phyloP scores from a whole-genome alignment of 2,888 invertebrate species.

The Amblyjoppa proteus region DNA sequence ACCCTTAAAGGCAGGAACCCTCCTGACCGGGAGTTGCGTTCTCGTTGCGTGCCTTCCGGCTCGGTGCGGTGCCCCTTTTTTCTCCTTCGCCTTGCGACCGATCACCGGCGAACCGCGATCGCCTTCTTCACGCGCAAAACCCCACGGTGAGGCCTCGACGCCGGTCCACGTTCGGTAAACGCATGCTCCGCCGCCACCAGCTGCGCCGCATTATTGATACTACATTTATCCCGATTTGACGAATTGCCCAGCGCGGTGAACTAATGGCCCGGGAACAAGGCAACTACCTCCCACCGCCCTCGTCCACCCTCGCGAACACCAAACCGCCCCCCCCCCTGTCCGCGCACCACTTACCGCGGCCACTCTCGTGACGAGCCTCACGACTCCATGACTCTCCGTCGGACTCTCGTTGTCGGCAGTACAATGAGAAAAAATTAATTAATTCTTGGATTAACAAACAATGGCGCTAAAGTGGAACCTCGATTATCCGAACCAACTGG shows the following conservation, averaged over 20 bases:
- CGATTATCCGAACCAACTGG: too few relatives aligned
- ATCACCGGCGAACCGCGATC: constrained; percentile 15
- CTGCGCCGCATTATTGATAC: constrained; percentile 85
- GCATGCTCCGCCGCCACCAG: constrained; percentile 84
- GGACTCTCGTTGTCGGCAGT: not conserved
- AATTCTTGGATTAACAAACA: too few relatives aligned
- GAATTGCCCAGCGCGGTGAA: constrained; percentile 81
- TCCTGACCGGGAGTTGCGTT: constrained; percentile 43
- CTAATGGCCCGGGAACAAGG: constrained; percentile 83
- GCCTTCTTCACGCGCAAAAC: not conserved
- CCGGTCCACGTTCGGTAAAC: constrained; percentile 75
- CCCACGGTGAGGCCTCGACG: not conserved
- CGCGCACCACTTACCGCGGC: not conserved
- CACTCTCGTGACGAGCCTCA: not conserved
- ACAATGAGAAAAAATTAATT: too few relatives aligned
- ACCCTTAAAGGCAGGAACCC: constrained; percentile 52
- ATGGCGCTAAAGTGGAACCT: too few relatives aligned
- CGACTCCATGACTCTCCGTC: constrained; percentile 13
- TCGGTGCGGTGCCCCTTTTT: not conserved
- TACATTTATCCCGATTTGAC: constrained; percentile 85
- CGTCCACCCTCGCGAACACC: not conserved
- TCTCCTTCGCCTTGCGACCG: constrained; percentile 18
- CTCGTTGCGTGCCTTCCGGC: constrained; percentile 12
- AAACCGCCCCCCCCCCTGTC: too few relatives aligned
- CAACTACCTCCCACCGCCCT: not conserved